These are phyloP conservation scores for Diprion similis DNA, from an alignment of 1,140 invertebrate species.

Conservation along the genomic window DNA sequence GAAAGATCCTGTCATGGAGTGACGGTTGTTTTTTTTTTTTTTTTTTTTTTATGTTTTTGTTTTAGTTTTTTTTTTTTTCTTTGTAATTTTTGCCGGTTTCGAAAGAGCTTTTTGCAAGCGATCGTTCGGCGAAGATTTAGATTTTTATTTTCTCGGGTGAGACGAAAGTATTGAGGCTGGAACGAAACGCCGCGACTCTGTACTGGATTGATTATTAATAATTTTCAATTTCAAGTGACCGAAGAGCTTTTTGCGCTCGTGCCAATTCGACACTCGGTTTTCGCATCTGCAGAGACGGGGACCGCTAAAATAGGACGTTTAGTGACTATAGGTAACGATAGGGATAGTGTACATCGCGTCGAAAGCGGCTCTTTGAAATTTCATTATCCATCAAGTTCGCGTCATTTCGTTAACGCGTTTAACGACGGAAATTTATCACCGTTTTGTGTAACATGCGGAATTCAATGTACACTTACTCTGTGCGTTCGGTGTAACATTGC, in stretches of 20 bases:
- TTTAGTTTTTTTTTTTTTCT: too few relatives aligned
- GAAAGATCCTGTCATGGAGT: too few relatives aligned
- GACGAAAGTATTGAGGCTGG: too few relatives aligned
- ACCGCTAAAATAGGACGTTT: not conserved
- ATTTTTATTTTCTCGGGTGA: too few relatives aligned
- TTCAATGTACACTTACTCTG: too few relatives aligned
- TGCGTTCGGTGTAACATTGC: too few relatives aligned
- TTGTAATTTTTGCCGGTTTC: too few relatives aligned
- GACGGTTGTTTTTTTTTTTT: too few relatives aligned
- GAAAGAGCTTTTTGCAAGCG: too few relatives aligned
- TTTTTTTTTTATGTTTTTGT: too few relatives aligned
- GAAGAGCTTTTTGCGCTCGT: not conserved
- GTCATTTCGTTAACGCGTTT: not conserved
- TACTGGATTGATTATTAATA: constrained; percentile 2
- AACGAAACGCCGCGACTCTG: not conserved
- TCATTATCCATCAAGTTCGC: not conserved
- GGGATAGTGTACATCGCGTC: not conserved
- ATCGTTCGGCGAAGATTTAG: too few relatives aligned
- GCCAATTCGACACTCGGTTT: not conserved
- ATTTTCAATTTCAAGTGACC: constrained; percentile 7
- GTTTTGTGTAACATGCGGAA: too few relatives aligned
- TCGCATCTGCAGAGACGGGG: not conserved
- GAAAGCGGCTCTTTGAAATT: not conserved
- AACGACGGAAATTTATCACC: not conserved
- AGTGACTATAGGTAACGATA: not conserved